These are phyloP conservation scores for Blera fallax DNA, from an alignment of 2,888 invertebrate genomes.

Conservation along the genomic window DNA sequence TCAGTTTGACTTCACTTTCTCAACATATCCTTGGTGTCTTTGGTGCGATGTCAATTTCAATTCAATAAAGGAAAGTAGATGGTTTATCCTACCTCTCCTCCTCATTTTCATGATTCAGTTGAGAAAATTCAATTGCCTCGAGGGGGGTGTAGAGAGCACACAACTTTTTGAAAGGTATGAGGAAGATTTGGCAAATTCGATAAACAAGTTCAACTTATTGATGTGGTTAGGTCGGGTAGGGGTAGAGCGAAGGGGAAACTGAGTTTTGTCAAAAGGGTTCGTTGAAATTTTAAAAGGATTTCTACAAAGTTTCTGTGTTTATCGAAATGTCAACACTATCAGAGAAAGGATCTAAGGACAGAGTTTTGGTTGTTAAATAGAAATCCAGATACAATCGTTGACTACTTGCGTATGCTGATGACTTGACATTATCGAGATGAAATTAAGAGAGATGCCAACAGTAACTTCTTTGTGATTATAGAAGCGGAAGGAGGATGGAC, in stretches of 20 bases:
- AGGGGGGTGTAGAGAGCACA: neutral
- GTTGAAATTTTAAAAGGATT: constrained; percentile 1
- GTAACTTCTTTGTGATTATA: neutral
- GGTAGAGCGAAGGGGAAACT: neutral
- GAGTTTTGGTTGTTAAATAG: neutral
- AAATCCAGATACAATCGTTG: neutral
- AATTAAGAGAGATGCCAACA: neutral
- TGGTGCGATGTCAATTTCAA: constrained; percentile 52
- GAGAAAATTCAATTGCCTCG: constrained; percentile 27
- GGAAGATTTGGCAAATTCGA: constrained; percentile 51
- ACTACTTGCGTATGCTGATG: neutral
- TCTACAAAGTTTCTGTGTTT: neutral
- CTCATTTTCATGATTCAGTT: neutral
- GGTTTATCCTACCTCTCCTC: constrained; percentile 19
- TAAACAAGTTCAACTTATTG: constrained; percentile 38
- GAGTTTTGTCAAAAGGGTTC: constrained; percentile 15
- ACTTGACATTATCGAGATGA: neutral
- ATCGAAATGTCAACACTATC: constrained; percentile 12
- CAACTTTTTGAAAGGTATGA: neutral
- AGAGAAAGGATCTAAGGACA: neutral
- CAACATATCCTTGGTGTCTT: constrained; percentile 2
- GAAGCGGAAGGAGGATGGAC: neutral
- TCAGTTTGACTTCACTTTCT: constrained; percentile 45
- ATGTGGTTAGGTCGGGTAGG: constrained; percentile 11
- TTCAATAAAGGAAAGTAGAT: constrained; percentile 39